Conservation (phyloP, 2,888 invertebrate genomes). For the Chrysotoxum bicinctum region DNA sequence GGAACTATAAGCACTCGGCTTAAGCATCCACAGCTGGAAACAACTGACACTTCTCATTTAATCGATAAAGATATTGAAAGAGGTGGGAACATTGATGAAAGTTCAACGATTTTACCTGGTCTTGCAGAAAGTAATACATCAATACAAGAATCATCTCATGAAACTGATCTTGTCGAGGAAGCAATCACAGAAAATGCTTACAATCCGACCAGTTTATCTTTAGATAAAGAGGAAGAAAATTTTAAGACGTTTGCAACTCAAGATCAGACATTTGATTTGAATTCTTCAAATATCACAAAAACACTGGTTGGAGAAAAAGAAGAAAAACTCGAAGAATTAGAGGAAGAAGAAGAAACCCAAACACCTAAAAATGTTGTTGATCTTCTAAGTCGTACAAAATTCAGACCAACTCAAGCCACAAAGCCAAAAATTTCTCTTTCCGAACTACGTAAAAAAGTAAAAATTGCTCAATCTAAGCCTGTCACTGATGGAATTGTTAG, state of each 20-base stretch:
- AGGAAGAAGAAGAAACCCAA: background rate
- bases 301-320: background rate
- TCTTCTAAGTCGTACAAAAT: conserved; percentile 28
- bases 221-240: too few species aligned
- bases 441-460: background rate
- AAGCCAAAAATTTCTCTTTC: background rate
- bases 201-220: too few species aligned
- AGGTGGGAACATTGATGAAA: background rate
- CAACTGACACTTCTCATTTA: background rate
- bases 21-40: conserved; percentile 62
- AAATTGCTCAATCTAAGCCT: background rate
- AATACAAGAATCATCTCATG: too few species aligned
- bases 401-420: background rate
- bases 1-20: conserved; percentile 75
- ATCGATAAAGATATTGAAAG: background rate
- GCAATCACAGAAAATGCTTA: too few species aligned
- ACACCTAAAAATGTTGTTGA: conserved; percentile 15
- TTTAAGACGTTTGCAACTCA: too few species aligned
- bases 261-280: too few species aligned
- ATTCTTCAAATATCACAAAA: background rate
- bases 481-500: background rate
- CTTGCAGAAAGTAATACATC: too few species aligned
- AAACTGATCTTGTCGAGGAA: too few species aligned
- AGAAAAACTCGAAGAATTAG: background rate
- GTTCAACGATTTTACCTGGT: background rate